phyloP scores from a whole-genome alignment of 2,113 vertebrate species.

The Tupaia tana region DNA sequence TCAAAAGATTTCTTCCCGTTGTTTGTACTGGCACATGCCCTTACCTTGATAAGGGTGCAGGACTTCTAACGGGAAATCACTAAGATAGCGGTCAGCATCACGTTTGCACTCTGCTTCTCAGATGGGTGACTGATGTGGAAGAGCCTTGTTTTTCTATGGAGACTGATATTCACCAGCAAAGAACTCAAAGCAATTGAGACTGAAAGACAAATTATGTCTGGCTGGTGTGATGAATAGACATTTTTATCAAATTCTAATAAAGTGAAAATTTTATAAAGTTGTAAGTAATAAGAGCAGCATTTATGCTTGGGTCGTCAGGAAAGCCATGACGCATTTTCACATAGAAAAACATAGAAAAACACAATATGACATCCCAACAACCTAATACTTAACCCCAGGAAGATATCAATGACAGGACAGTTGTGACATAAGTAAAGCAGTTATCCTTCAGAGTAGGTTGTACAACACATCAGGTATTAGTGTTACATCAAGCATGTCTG shows the following conservation, averaged over 20 bases:
- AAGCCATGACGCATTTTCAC: too few relatives aligned
- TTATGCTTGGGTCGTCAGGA: too few relatives aligned
- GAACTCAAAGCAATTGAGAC: slow-evolving; percentile 22
- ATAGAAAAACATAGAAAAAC: too few relatives aligned
- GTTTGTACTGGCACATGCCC: not conserved
- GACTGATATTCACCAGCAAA: slow-evolving; percentile 23
- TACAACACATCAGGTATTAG: not conserved
- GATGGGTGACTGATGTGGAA: not conserved
- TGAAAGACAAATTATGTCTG: not conserved
- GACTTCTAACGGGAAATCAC: not conserved
- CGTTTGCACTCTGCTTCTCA: not conserved
- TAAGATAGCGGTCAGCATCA: not conserved
- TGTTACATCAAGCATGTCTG: not conserved
- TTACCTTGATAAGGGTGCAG: not conserved
- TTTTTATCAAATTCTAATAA: slow-evolving; percentile 38
- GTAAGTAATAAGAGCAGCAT: not conserved
- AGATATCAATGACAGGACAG: not conserved
- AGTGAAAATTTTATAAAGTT: slow-evolving; percentile 11
- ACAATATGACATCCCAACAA: too few relatives aligned
- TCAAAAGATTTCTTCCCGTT: slow-evolving; percentile 27
- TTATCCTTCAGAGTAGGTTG: not conserved
- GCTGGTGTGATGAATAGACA: not conserved
- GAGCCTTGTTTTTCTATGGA: not conserved
- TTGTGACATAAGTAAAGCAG: not conserved
- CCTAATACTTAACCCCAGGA: not conserved